A percentile compares a stretch with the other conserved stretches of the same genome.
These are phyloP conservation scores for Neopelma chrysocephalum DNA, from an alignment of 2,797 vertebrate species.

Conservation along the genomic window DNA sequence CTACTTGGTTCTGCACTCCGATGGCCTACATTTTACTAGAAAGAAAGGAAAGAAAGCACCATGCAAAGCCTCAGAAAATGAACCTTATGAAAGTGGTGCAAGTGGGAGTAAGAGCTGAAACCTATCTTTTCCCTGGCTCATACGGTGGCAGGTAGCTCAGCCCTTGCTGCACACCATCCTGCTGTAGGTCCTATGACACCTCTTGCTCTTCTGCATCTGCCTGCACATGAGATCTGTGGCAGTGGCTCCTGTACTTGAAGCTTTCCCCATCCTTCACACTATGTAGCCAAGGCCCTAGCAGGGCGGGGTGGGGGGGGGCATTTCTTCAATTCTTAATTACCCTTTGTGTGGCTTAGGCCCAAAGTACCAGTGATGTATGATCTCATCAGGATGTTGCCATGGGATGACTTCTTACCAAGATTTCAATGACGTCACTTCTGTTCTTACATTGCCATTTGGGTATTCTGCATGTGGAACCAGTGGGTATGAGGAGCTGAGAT, in stretches of 20 bases:
- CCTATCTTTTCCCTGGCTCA: neutral
- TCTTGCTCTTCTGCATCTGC: rapidly evolving
- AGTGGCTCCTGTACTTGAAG: neutral
- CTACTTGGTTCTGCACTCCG: neutral
- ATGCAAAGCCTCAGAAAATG: neutral
- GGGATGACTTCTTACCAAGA: neutral
- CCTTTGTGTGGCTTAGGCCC: neutral
- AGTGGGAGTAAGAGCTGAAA: neutral
- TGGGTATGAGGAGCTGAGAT: neutral
- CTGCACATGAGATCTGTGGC: neutral
- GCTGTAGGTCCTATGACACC: too few species aligned
- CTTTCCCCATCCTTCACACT: neutral
- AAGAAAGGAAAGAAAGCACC: neutral
- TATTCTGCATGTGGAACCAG: neutral
- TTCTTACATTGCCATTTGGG: neutral
- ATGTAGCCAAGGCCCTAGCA: neutral
- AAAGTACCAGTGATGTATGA: neutral
- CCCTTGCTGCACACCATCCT: neutral
- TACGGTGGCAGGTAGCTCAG: too few species aligned
- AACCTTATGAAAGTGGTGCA: neutral
- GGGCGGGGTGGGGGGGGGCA: neutral
- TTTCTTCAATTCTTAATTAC: neutral
- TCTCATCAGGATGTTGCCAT: neutral
- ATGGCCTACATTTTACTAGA: neutral
- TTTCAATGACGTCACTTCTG: neutral